Evolutionary conservation across 2,888 invertebrate genomes (phyloP).

Genomic region (Colletes collaris): DNA sequence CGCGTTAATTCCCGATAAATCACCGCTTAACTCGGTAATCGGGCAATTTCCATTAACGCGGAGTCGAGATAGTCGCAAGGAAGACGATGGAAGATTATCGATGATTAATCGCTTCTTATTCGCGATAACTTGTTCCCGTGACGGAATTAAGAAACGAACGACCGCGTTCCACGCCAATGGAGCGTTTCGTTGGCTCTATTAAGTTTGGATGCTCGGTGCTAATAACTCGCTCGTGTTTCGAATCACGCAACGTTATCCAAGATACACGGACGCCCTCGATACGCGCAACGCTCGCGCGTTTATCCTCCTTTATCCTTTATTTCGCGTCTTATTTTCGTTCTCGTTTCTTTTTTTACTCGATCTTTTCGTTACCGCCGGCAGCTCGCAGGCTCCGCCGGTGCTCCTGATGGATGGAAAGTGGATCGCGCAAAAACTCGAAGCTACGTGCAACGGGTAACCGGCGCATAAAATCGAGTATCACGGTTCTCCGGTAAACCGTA

Average conservation of each 20-base stretch:
- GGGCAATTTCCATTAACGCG: conserved; percentile 13
- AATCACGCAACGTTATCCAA: conserved; percentile 9
- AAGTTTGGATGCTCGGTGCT: not conserved
- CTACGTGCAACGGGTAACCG: conserved; percentile 34
- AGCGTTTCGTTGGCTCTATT: conserved; percentile 2
- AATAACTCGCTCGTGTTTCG: conserved; percentile 3
- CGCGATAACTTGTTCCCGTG: not conserved
- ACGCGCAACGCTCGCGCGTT: not conserved
- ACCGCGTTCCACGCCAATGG: conserved; percentile 3
- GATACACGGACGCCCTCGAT: not conserved
- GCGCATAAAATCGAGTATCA: conserved; percentile 61
- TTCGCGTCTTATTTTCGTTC: not conserved
- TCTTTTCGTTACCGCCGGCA: conserved; percentile 16
- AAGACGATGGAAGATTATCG: conserved; percentile 9
- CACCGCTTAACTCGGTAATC: conserved; percentile 2
- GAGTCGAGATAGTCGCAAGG: not conserved
- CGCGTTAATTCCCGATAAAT: conserved; percentile 7
- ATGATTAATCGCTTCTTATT: conserved; percentile 17
- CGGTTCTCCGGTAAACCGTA: conserved; percentile 38
- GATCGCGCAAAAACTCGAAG: conserved; percentile 36
- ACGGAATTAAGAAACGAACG: conserved; percentile 27
- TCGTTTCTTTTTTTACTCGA: not conserved
- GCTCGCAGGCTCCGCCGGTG: not conserved
- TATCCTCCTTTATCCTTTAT: not conserved
- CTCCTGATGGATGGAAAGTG: conserved; percentile 42